These are phyloP conservation scores for Chromoteleia sp. DNA, from an alignment of 2,888 invertebrate genomes.

Conservation along the genomic window DNA sequence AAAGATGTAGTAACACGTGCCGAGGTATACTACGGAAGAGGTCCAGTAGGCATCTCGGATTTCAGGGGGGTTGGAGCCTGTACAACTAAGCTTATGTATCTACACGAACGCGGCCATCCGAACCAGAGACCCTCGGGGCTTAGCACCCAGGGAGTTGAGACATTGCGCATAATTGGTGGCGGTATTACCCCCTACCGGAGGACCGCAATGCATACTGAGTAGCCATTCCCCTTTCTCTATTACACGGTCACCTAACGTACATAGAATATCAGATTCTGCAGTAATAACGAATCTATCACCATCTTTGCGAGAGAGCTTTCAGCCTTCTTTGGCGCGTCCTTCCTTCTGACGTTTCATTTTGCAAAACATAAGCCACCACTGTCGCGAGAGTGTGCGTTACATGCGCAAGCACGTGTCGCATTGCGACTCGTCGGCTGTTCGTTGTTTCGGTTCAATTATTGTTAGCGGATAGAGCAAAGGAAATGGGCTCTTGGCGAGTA, in stretches of 20 bases:
- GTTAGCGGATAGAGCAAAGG: conserved; percentile 10
- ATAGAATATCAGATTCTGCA: conserved; percentile 76
- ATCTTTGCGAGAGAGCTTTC: conserved; percentile 52
- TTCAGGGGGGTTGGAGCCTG: too few relatives aligned
- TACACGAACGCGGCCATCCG: too few relatives aligned
- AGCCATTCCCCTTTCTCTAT: conserved; percentile 80
- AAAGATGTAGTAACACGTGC: too few relatives aligned
- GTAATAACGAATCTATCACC: conserved; percentile 81
- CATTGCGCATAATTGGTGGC: conserved; percentile 79
- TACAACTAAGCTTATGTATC: too few relatives aligned
- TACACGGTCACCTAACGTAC: conserved; percentile 81
- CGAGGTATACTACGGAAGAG: too few relatives aligned
- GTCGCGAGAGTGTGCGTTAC: conserved; percentile 27
- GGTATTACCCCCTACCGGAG: conserved; percentile 80
- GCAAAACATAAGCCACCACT: conserved; percentile 37
- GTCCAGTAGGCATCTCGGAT: too few relatives aligned
- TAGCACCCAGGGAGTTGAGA: conserved; percentile 71
- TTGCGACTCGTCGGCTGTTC: conserved; percentile 51
- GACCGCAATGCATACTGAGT: conserved; percentile 84
- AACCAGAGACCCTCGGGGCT: too few relatives aligned
- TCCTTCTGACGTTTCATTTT: conserved; percentile 57
- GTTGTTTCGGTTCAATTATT: conserved; percentile 59
- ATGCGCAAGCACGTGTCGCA: conserved; percentile 64
- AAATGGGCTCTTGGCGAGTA: conserved; percentile 10
- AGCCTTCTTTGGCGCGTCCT: conserved; percentile 39